Conservation (phyloP, 53 echinoderm and acorn worm genomes). For the Mesocentrotus franciscanus region DNA sequence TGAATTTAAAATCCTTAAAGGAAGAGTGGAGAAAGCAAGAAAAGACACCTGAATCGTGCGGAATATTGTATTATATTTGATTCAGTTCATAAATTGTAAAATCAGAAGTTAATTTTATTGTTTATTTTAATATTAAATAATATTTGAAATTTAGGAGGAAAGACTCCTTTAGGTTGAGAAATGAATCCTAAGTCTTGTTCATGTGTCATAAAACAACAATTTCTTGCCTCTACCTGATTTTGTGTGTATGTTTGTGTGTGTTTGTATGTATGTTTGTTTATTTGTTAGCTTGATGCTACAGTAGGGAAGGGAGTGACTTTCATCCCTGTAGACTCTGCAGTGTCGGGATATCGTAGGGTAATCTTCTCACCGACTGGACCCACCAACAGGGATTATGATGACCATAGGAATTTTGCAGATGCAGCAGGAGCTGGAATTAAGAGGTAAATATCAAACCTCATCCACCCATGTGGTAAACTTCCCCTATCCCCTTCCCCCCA, state of each 20-base stretch:
- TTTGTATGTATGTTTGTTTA: not conserved
- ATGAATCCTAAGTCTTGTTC: too few relatives aligned
- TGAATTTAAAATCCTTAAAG: not conserved
- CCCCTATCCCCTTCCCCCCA: too few relatives aligned
- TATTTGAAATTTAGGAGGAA: too few relatives aligned
- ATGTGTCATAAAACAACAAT: not conserved
- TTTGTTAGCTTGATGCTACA: conserved; percentile 63
- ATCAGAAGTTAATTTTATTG: too few relatives aligned
- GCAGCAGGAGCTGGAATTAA: conserved; percentile 89
- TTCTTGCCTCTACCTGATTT: not conserved
- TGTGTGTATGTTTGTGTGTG: not conserved
- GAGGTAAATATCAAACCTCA: conserved; percentile 68
- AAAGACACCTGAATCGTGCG: not conserved
- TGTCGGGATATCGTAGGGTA: conserved; percentile 52
- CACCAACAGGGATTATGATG: conserved; percentile 90
- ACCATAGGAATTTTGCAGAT: conserved; percentile 88
- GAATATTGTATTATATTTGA: not conserved
- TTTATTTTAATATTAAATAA: too few relatives aligned
- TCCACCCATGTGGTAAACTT: not conserved
- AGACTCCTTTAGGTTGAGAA: too few relatives aligned
- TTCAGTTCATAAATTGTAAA: too few relatives aligned
- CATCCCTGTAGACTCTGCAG: conserved; percentile 23
- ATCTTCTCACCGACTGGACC: conserved; percentile 94
- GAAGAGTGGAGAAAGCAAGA: not conserved
- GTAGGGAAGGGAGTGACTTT: conserved; percentile 60